Conservation (phyloP, 53 echinoderm and acorn worm genomes). For the Hippasteria phrygiana region DNA sequence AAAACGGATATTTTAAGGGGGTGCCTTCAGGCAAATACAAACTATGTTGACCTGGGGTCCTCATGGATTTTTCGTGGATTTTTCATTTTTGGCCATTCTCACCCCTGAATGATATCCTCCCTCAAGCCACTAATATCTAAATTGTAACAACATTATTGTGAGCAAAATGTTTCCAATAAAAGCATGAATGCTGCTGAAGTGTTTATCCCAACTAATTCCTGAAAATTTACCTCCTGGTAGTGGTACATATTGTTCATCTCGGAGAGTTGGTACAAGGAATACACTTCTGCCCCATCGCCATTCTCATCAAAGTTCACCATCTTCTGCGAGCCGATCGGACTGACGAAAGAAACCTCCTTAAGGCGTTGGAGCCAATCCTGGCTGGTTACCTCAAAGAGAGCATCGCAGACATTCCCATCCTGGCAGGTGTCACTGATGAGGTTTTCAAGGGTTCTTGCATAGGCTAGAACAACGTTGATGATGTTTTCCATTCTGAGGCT, state of each 20-base stretch:
- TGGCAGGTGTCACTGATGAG: constrained; percentile 48
- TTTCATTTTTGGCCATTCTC: too few relatives aligned
- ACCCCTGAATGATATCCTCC: too few relatives aligned
- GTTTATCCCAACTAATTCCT: not conserved
- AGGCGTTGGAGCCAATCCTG: constrained; percentile 65
- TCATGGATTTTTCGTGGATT: too few relatives aligned
- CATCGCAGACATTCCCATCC: constrained; percentile 30
- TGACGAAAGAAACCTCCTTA: constrained; percentile 52
- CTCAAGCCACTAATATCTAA: too few relatives aligned
- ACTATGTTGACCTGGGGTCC: too few relatives aligned
- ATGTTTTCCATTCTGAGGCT: constrained; percentile 30
- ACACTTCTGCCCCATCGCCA: constrained; percentile 58
- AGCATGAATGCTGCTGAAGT: too few relatives aligned
- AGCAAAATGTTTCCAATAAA: too few relatives aligned
- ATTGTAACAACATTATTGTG: too few relatives aligned
- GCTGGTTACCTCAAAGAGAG: not conserved
- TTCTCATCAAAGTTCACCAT: constrained; percentile 73
- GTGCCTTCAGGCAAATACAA: too few relatives aligned
- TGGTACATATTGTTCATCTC: not conserved
- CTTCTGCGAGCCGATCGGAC: constrained; percentile 47
- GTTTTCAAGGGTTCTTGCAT: constrained; percentile 59
- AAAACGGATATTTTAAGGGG: too few relatives aligned
- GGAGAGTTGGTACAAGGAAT: constrained; percentile 13
- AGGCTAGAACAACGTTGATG: constrained; percentile 61
- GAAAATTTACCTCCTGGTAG: not conserved